Conservation (phyloP, 2,888 invertebrate species). For the Philaethria dido region DNA sequence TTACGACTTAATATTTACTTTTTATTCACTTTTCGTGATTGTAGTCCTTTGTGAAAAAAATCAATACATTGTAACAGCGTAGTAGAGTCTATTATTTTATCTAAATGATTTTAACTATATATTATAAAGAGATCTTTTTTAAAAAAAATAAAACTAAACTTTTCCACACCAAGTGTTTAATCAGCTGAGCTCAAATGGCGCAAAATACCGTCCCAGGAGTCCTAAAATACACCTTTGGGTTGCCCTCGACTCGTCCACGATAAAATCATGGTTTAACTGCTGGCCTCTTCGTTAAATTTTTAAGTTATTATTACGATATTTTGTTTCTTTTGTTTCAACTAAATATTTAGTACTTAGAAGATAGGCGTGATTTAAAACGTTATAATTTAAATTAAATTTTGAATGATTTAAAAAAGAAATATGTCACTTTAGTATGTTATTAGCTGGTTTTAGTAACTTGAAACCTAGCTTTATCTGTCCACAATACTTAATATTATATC, state of each 20-base stretch:
- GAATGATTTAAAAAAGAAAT: too few species aligned
- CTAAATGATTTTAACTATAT: not conserved
- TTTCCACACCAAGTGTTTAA: not conserved
- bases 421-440: too few species aligned
- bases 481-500: too few species aligned
- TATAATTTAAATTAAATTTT: too few species aligned
- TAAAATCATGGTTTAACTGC: conserved; percentile 34
- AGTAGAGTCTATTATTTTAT: not conserved
- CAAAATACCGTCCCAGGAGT: conserved; percentile 47
- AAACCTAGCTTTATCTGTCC: too few species aligned
- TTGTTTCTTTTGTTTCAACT: not conserved
- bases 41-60: not conserved
- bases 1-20: conserved; percentile 13
- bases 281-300: not conserved
- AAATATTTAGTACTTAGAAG: not conserved
- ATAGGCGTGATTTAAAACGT: too few species aligned
- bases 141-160: not conserved
- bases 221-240: conserved; percentile 58
- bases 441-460: too few species aligned
- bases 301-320: not conserved
- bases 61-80: too few species aligned
- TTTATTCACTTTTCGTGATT: not conserved
- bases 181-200: conserved; percentile 9
- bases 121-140: too few species aligned
- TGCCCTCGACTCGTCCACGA: conserved; percentile 47